Conservation (phyloP, 2,797 vertebrate genomes). For the Ctenochaetus hawaiiensis region DNA sequence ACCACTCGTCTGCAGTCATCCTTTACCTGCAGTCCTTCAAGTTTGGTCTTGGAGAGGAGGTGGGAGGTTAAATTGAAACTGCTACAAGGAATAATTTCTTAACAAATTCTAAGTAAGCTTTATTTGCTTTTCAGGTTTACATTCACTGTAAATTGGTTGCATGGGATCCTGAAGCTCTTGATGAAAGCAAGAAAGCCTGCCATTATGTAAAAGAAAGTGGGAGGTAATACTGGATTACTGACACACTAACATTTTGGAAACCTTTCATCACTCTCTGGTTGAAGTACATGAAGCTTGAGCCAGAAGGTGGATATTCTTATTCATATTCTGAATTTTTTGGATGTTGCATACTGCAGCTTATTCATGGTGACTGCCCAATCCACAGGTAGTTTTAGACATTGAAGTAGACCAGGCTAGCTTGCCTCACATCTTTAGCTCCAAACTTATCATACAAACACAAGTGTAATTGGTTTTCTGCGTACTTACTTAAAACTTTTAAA, state of each 20-base stretch:
- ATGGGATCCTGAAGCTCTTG: conserved; percentile 74
- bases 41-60: conserved; percentile 73
- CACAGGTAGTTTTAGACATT: background rate
- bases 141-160: conserved; percentile 87
- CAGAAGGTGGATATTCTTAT: background rate
- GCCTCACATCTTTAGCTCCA: background rate
- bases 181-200: conserved; percentile 81
- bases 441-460: no score
- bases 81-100: background rate
- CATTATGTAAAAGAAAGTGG: conserved; percentile 74
- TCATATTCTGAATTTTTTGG: background rate
- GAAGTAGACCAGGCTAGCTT: background rate
- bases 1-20: conserved; percentile 75
- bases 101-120: background rate
- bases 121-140: conserved; percentile 80
- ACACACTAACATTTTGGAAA: background rate
- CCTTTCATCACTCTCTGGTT: background rate
- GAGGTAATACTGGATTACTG: conserved; percentile 68
- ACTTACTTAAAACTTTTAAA: background rate
- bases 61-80: conserved; percentile 36
- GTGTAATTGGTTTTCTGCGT: background rate
- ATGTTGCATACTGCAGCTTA: background rate
- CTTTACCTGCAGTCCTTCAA: conserved; percentile 82
- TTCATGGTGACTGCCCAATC: background rate
- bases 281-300: background rate